Evolutionary conservation across 2,797 vertebrate genomes (phyloP), one percentile per base, ranked within the genome.

Genomic region (Lacerta viridis): DNA sequence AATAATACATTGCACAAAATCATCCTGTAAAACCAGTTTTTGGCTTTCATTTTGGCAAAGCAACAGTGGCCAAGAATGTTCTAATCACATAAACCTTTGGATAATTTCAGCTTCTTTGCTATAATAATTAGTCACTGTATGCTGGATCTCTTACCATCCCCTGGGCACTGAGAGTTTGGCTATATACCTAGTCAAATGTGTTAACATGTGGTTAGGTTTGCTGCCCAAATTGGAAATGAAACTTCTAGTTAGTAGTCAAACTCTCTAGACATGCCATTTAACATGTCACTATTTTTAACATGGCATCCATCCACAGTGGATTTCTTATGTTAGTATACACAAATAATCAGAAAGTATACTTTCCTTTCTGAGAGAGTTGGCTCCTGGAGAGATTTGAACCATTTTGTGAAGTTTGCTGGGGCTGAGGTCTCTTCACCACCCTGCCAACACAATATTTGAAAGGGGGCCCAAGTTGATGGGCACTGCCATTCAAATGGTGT

Each of bases 1-100:
- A 17, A 84, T n/a, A 46, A 80, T 68, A 80, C 80, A 92, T n/a
- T 74, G 79, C 8, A 88, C 15, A 86, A 69, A 85, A 68, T 8
- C 59, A 8, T 86, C 77, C n/a, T 20, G n/a, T 88, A 87, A 84
- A 82, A 61, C 23, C 69, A 80, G 75, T 87, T 89, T 72, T 59
- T 1, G 82, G 41, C 36, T 33, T 77, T 43, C 25, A 29, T 11
- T 36, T 18, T 39, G 80, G 25, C 75, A 64, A 69, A 87, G 36
- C 43, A 85, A 84, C 20, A 80, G 64, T 76, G 41, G n/a, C 39
- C 74, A 71, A 59, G 66, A 87, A 79, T 84, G 46, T 27, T 83
- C 71, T 74, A 88, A 80, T 43, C 84, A 39, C 20, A 43, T 23
- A 84, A 88, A 46, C 1, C 50, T n/a, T 69, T 88, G 27, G 64